Conservation (phyloP, 2,888 invertebrate genomes). For the Drosophila vallismaia region DNA sequence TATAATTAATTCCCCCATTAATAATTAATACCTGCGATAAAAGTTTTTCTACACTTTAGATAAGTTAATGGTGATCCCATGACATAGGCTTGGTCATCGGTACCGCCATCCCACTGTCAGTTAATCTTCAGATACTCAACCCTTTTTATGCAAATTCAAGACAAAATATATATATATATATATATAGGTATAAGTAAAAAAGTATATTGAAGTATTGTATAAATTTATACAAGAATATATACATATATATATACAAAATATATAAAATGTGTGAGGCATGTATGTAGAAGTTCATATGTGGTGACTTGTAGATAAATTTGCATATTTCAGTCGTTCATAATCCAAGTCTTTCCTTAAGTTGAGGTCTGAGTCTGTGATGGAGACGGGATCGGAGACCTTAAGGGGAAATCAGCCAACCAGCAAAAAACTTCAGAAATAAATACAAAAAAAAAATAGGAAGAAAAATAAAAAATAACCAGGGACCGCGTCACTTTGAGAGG, state of each 20-base stretch:
- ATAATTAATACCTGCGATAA: conserved; percentile 36
- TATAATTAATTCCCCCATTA: conserved; percentile 41
- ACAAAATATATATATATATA: conserved; percentile 70
- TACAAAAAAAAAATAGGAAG: too few species aligned
- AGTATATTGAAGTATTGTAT: conserved; percentile 65
- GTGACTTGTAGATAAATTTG: conserved; percentile 73
- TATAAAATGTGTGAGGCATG: conserved; percentile 18
- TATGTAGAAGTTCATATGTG: conserved; percentile 73
- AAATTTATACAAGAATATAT: conserved; percentile 59
- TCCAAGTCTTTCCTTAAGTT: conserved; percentile 78
- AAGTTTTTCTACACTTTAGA: conserved; percentile 13
- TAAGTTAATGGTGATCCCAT: conserved; percentile 38
- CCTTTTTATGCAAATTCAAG: conserved; percentile 78
- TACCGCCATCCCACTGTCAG: conserved; percentile 49
- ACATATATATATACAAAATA: conserved; percentile 7
- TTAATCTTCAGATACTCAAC: conserved; percentile 79
- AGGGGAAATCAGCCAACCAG: conserved; percentile 53
- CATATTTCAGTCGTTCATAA: conserved; percentile 80
- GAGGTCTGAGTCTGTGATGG: conserved; percentile 45
- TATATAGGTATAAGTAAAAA: conserved; percentile 26
- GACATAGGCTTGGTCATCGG: conserved; percentile 32
- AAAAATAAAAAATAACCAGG: conserved; percentile 39
- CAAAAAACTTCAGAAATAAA: conserved; percentile 39
- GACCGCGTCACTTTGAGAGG: conserved; percentile 58
- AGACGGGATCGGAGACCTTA: conserved; percentile 28